Conservation (phyloP, 2,113 vertebrate genomes). For the Myxocyprinus asiaticus region DNA sequence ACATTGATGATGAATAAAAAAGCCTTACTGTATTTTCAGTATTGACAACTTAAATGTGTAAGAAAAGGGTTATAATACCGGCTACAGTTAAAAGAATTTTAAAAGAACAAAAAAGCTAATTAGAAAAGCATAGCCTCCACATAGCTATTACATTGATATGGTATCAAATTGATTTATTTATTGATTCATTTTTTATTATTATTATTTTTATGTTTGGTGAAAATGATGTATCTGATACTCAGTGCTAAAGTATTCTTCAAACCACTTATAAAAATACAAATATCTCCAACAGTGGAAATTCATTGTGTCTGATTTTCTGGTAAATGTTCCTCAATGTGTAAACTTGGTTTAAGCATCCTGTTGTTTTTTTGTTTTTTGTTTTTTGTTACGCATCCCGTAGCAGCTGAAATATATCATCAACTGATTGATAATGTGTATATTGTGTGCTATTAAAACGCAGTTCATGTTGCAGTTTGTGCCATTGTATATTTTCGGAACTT, state of each 20-base stretch:
- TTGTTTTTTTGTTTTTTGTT: too few relatives aligned
- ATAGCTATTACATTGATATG: slow-evolving; percentile 82
- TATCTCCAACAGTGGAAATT: slow-evolving; percentile 72
- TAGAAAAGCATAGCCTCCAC: slow-evolving; percentile 75
- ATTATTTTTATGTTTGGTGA: slow-evolving; percentile 78
- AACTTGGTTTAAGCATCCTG: slow-evolving; percentile 63
- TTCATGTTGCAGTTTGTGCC: slow-evolving; percentile 72
- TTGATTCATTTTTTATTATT: slow-evolving; percentile 81
- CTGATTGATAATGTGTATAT: slow-evolving; percentile 80
- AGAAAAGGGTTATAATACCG: slow-evolving; percentile 78
- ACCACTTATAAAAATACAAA: slow-evolving; percentile 70
- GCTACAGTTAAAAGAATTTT: slow-evolving; percentile 69
- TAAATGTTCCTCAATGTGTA: slow-evolving; percentile 60
- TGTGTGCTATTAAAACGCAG: slow-evolving; percentile 81
- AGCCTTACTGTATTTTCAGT: slow-evolving; percentile 83
- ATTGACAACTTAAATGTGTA: slow-evolving; percentile 70
- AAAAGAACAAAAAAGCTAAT: slow-evolving; percentile 57
- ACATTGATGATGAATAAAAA: slow-evolving; percentile 52
- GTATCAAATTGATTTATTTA: slow-evolving; percentile 87
- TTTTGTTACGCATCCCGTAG: slow-evolving; percentile 72
- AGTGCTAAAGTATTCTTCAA: slow-evolving; percentile 75
- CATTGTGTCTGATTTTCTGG: slow-evolving; percentile 62
- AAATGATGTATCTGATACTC: slow-evolving; percentile 71
- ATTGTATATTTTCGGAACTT: slow-evolving; percentile 65
- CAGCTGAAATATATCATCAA: slow-evolving; percentile 75